Evolutionary conservation across 35 echinoderm and acorn worm species (phyloP).

Genomic region (Apostichopus parvimensis): DNA sequence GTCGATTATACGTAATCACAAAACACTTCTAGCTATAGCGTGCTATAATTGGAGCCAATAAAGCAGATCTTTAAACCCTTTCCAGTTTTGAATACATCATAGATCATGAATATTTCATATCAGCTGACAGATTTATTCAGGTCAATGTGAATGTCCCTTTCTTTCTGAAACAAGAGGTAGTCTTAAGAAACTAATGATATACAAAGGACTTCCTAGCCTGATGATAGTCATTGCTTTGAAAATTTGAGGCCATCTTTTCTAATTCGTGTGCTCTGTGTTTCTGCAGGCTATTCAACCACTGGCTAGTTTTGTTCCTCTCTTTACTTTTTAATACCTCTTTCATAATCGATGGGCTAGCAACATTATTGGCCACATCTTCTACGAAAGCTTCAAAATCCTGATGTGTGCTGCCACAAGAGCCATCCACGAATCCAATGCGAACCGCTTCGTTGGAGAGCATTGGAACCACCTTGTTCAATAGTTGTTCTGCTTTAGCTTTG

Average conservation of each 20-base stretch:
- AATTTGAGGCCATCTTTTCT: conserved; percentile 8
- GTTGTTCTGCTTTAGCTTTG: not conserved
- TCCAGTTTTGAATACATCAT: no score
- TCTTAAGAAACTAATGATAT: not conserved
- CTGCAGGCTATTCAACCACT: not conserved
- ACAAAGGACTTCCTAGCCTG: conserved; percentile 1
- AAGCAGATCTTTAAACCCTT: no score
- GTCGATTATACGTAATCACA: no score
- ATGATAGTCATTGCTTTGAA: conserved; percentile 12
- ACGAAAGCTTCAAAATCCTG: not conserved
- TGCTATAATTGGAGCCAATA: no score
- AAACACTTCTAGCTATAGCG: no score
- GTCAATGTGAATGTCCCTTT: no score
- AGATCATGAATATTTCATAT: no score
- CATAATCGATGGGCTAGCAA: not conserved
- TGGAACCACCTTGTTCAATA: not conserved
- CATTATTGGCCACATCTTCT: not conserved
- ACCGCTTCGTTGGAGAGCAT: not conserved
- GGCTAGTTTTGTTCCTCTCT: not conserved
- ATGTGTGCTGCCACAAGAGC: not conserved
- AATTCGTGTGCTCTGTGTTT: not conserved
- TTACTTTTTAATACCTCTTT: not conserved
- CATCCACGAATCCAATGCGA: conserved; percentile 22
- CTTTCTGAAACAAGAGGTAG: no score
- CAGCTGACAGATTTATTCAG: no score